phyloP scores from a whole-genome alignment of 2,113 vertebrate species.

The Pseudolaguvia tuberculata region DNA sequence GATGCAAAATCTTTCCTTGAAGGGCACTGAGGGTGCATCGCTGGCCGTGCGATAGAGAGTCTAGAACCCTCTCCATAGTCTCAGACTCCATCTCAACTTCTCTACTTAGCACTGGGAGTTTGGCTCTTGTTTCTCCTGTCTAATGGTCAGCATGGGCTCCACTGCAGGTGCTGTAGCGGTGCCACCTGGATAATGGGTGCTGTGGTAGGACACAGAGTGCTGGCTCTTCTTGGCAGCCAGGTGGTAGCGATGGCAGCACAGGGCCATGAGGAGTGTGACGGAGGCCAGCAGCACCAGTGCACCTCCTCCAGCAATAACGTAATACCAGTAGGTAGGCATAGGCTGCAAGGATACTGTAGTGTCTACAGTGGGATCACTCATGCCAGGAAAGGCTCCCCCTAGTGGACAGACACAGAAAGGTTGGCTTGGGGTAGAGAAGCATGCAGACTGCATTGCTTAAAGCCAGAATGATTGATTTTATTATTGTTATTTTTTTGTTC shows the following conservation, averaged over 20 bases:
- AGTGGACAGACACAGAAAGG: conserved; percentile 89
- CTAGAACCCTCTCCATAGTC: conserved; percentile 8
- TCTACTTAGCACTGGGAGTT: conserved; percentile 77
- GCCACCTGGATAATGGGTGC: conserved; percentile 78
- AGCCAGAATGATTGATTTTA: conserved; percentile 34
- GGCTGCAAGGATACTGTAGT: conserved; percentile 89
- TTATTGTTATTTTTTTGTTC: conserved; percentile 46
- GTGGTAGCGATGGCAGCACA: conserved; percentile 95
- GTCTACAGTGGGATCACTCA: conserved; percentile 95
- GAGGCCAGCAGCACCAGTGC: conserved; percentile 90
- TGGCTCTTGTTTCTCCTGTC: conserved; percentile 85
- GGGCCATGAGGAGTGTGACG: conserved; percentile 82
- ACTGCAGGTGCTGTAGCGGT: conserved; percentile 68
- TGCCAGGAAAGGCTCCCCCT: conserved; percentile 94
- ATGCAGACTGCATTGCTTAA: conserved; percentile 70
- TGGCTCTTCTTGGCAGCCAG: conserved; percentile 94
- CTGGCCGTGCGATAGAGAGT: conserved; percentile 17
- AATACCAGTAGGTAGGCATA: conserved; percentile 97
- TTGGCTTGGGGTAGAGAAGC: conserved; percentile 84
- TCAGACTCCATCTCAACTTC: conserved; percentile 14
- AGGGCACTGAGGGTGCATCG: conserved; percentile 13
- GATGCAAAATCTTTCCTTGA: conserved; percentile 12
- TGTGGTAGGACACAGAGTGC: conserved; percentile 88
- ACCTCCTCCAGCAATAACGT: conserved; percentile 92
- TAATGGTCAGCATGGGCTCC: conserved; percentile 91